Conservation (phyloP, 2,888 invertebrate species). For the Liopterus haemorrhoidalis region DNA sequence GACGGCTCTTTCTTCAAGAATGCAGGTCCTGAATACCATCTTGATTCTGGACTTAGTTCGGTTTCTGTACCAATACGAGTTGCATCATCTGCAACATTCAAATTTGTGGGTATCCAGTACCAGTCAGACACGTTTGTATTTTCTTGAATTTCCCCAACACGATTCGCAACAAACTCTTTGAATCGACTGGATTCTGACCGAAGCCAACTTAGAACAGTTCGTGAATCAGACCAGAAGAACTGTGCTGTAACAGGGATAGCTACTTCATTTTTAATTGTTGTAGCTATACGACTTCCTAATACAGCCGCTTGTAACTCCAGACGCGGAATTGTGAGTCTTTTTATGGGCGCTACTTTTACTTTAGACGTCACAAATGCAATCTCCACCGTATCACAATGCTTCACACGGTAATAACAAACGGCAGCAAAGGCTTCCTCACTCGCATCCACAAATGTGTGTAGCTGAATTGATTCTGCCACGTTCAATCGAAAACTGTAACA, state of each 20-base stretch:
- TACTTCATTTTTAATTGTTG: slow-evolving; percentile 8
- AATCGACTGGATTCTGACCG: slow-evolving; percentile 14
- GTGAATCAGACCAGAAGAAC: slow-evolving; percentile 20
- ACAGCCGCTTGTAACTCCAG: slow-evolving; percentile 6
- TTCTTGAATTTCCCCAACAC: slow-evolving; percentile 18
- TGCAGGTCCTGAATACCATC: too few species aligned
- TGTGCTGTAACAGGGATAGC: slow-evolving; percentile 7
- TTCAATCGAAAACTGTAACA: neutral
- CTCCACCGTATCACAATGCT: neutral
- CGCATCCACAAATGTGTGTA: slow-evolving; percentile 26
- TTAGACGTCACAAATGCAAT: slow-evolving; percentile 5
- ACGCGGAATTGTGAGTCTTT: slow-evolving; percentile 1
- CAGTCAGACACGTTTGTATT: slow-evolving; percentile 14
- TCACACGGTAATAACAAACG: slow-evolving; percentile 15
- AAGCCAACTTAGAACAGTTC: slow-evolving; percentile 17
- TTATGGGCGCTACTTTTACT: slow-evolving; percentile 3
- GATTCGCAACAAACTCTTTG: slow-evolving; percentile 20
- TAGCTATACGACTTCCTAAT: slow-evolving; percentile 6
- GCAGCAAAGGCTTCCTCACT: slow-evolving; percentile 20
- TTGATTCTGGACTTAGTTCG: too few species aligned
- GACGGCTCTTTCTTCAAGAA: too few species aligned
- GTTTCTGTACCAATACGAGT: too few species aligned
- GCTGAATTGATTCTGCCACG: neutral
- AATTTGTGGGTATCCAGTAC: slow-evolving; percentile 11
- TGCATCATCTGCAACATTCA: slow-evolving; percentile 20